These are phyloP conservation scores for Spilosoma lubricipeda DNA, from an alignment of 2,888 invertebrate genomes.

Conservation along the genomic window DNA sequence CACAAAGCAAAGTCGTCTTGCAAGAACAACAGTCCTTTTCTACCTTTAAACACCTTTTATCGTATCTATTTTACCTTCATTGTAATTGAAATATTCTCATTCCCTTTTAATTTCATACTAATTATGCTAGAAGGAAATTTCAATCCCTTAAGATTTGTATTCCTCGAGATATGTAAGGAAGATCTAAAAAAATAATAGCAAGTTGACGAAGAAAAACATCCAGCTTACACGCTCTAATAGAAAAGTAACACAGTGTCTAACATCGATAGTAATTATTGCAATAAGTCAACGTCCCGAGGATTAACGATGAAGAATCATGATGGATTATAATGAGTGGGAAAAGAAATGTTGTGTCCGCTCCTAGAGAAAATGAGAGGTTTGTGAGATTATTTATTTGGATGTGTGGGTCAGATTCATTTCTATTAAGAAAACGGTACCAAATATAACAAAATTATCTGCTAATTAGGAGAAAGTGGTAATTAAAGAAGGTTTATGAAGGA, in stretches of 20 bases:
- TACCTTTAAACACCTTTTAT: background rate
- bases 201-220: background rate
- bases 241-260: slow-evolving; percentile 35
- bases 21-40: no score
- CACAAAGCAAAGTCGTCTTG: no score
- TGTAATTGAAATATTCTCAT: no score
- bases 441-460: background rate
- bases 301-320: slow-evolving; percentile 54
- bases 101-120: background rate
- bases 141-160: background rate
- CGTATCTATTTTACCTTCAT: background rate
- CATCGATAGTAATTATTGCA: slow-evolving; percentile 47
- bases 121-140: background rate
- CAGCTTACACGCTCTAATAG: slow-evolving; percentile 38
- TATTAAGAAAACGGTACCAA: background rate
- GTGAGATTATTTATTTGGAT: slow-evolving; percentile 6
- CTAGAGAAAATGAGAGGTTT: slow-evolving; percentile 9
- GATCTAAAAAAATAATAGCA: background rate
- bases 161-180: background rate
- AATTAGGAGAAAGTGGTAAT: background rate
- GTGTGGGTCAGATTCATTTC: slow-evolving; percentile 2
- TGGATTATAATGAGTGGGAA: slow-evolving; percentile 44
- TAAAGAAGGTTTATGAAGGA: background rate
- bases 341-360: slow-evolving; percentile 16
- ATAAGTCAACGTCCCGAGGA: slow-evolving; percentile 53